Percentiles rank a stretch among this genome's conserved stretches.
These are phyloP conservation scores for Hippopotamus amphibius DNA, from an alignment of 2,113 vertebrate genomes.

Conservation along the genomic window DNA sequence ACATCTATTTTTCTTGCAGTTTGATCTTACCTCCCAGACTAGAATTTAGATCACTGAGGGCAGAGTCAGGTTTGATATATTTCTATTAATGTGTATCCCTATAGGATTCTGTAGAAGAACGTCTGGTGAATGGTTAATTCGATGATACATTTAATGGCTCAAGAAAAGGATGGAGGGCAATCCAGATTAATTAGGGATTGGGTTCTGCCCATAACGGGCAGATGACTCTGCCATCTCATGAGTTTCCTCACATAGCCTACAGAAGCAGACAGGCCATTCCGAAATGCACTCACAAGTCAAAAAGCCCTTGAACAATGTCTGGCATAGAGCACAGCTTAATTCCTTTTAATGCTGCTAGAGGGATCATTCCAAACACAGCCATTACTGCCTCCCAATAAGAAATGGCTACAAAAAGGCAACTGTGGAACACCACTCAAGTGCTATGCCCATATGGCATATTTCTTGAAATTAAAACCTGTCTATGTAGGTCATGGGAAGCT, in stretches of 20 bases:
- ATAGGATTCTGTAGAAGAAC: neutral
- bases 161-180: neutral
- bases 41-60: neutral
- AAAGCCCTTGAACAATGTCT: neutral
- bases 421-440: neutral
- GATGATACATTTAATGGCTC: neutral
- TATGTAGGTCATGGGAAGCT: neutral
- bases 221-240: neutral
- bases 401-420: constrained; percentile 25
- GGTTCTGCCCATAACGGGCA: neutral
- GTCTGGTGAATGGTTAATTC: neutral
- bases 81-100: neutral
- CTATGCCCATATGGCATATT: neutral
- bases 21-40: neutral
- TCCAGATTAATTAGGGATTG: neutral
- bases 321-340: neutral
- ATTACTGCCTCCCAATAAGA: neutral
- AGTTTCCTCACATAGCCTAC: neutral
- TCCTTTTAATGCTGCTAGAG: neutral
- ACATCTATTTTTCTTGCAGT: neutral
- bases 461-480: neutral
- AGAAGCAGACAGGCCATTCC: neutral
- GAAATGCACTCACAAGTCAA: neutral
- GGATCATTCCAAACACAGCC: neutral
- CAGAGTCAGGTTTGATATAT: neutral